Evolutionary conservation across 2,888 invertebrate species (phyloP).

Genomic region (Spisula subtruncata): DNA sequence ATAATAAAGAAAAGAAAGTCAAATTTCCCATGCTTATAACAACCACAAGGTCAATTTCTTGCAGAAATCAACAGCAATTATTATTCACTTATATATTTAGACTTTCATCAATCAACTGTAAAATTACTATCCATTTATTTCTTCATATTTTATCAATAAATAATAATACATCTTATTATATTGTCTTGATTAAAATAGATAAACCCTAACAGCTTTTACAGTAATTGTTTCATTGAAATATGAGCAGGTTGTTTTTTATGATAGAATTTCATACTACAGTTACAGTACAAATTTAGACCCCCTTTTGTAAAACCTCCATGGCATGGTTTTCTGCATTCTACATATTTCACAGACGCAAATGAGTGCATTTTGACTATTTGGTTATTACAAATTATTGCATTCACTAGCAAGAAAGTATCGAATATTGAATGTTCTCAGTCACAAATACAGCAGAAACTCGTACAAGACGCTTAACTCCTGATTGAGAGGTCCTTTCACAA

Average conservation of each 20-base stretch:
- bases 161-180: neutral
- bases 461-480: no score
- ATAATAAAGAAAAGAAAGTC: neutral
- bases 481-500: no score
- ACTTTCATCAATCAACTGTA: constrained; percentile 39
- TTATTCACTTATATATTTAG: neutral
- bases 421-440: no score
- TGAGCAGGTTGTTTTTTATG: neutral
- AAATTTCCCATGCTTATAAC: neutral
- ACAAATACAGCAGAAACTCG: no score
- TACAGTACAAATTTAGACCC: neutral
- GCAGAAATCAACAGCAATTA: neutral
- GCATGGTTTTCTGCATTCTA: no score
- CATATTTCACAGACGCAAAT: no score
- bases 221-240: constrained; percentile 46
- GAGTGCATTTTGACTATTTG: no score
- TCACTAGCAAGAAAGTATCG: no score
- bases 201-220: constrained; percentile 29
- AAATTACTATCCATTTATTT: constrained; percentile 38
- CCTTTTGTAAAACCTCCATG: no score
- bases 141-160: neutral
- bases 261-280: neutral
- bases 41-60: neutral
- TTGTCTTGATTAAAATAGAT: neutral
- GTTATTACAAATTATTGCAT: no score